A percentile compares a stretch with the other conserved stretches of the same genome.
phyloP scores from a whole-genome alignment of 2,888 invertebrate genomes.

The Aporophyla lueneburgensis region DNA sequence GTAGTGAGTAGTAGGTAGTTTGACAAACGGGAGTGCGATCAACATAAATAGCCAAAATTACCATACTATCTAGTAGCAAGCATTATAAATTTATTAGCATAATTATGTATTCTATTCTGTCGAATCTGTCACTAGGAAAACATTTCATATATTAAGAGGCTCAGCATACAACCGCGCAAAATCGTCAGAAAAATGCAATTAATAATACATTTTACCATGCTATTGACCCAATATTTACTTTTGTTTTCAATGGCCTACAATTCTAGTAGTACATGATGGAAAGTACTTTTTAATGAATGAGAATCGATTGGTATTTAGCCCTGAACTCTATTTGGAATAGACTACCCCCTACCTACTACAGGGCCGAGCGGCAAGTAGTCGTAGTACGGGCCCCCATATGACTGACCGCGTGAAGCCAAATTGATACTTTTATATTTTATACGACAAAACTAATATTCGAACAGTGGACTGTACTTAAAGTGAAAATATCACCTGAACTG shows the following conservation, averaged over 20 bases:
- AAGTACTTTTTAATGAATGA: slow-evolving; percentile 72
- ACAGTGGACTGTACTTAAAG: slow-evolving; percentile 7
- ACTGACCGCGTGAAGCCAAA: slow-evolving; percentile 69
- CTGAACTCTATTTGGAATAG: slow-evolving; percentile 81
- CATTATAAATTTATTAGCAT: background rate
- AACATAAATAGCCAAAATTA: background rate
- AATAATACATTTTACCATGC: background rate
- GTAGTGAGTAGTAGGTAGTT: background rate
- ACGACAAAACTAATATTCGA: slow-evolving; percentile 23
- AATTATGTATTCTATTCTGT: background rate
- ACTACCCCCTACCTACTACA: slow-evolving; percentile 52
- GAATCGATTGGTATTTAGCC: slow-evolving; percentile 86
- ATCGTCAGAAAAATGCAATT: slow-evolving; percentile 33
- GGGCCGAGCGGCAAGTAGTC: slow-evolving; percentile 75
- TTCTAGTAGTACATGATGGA: slow-evolving; percentile 44
- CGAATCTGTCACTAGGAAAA: background rate
- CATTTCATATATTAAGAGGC: background rate
- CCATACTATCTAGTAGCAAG: no score
- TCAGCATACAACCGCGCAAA: background rate
- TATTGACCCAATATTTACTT: slow-evolving; percentile 18
- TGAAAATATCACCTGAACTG: slow-evolving; percentile 9
- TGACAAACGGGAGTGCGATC: no score
- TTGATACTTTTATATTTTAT: slow-evolving; percentile 35
- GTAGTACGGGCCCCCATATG: slow-evolving; percentile 70
- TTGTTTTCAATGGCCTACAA: slow-evolving; percentile 37